Evolutionary conservation across 2,113 vertebrate genomes (phyloP).

Genomic region (Hystrix brachyura): DNA sequence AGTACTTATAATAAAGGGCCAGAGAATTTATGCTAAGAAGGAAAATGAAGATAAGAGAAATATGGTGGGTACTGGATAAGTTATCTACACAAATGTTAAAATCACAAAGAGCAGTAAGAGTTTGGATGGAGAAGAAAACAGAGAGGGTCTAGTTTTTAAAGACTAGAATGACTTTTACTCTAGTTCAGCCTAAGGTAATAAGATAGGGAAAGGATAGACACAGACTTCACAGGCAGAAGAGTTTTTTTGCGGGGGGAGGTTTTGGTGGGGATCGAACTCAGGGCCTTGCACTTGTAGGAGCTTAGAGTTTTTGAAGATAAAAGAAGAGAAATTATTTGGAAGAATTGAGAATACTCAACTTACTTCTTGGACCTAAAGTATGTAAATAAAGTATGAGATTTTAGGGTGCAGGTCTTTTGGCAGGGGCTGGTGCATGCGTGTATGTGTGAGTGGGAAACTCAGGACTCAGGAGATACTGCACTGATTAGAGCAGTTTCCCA

Average conservation of each 20-base stretch:
- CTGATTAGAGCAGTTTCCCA: neutral
- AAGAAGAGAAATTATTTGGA: conserved; percentile 49
- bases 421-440: neutral
- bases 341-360: conserved; percentile 19
- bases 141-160: neutral
- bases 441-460: neutral
- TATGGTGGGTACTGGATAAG: neutral
- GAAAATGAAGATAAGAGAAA: neutral
- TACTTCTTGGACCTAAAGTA: conserved; percentile 3
- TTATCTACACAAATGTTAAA: neutral
- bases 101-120: neutral
- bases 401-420: neutral
- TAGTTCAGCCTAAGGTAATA: conserved; percentile 30
- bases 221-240: neutral
- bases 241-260: no score
- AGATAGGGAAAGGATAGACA: neutral
- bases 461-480: neutral
- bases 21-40: neutral
- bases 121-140: conserved; percentile 52
- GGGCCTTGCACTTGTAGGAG: no score
- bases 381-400: neutral
- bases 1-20: conserved; percentile 17
- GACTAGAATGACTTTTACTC: neutral
- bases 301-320: conserved; percentile 22
- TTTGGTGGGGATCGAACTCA: no score